These are phyloP conservation scores for Amblyopsis rosae DNA, from an alignment of 2,113 vertebrate genomes.

Conservation along the genomic window DNA sequence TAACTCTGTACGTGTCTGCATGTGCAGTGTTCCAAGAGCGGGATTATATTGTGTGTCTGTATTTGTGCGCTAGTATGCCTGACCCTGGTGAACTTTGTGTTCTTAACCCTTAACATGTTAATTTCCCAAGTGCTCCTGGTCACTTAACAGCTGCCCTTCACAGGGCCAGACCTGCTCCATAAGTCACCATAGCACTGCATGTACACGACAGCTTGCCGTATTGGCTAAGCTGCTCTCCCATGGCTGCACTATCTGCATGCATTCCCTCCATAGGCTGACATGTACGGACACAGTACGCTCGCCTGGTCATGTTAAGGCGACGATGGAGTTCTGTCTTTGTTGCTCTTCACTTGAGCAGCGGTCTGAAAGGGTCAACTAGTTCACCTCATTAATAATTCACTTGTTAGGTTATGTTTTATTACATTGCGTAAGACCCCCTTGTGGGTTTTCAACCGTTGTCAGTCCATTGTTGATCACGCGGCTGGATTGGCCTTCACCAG, in stretches of 20 bases:
- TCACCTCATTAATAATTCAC: slow-evolving; percentile 15
- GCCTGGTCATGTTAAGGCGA: slow-evolving; percentile 59
- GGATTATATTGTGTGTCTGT: slow-evolving; percentile 1
- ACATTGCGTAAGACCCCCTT: slow-evolving; percentile 2
- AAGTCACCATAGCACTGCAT: slow-evolving; percentile 46
- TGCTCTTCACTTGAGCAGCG: slow-evolving; percentile 6
- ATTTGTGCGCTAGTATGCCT: slow-evolving; percentile 39
- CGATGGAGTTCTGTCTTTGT: slow-evolving; percentile 24
- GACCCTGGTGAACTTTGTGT: slow-evolving; percentile 61
- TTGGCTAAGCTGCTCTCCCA: background rate
- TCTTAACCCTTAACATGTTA: slow-evolving; percentile 63
- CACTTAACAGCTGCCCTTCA: slow-evolving; percentile 46
- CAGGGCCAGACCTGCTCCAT: slow-evolving; percentile 42
- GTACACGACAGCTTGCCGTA: slow-evolving; percentile 5
- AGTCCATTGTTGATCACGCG: background rate
- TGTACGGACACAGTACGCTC: slow-evolving; percentile 34
- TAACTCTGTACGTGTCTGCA: slow-evolving; percentile 5
- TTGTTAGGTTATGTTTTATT: slow-evolving; percentile 9
- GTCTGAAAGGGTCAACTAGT: slow-evolving; percentile 27
- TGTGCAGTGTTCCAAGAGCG: background rate
- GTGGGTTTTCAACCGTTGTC: background rate
- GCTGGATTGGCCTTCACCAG: background rate
- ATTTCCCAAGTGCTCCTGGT: slow-evolving; percentile 26
- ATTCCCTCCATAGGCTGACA: slow-evolving; percentile 43
- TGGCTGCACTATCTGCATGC: slow-evolving; percentile 18